phyloP scores from a whole-genome alignment of 2,113 vertebrate genomes.

The Dipodomys ordii region DNA sequence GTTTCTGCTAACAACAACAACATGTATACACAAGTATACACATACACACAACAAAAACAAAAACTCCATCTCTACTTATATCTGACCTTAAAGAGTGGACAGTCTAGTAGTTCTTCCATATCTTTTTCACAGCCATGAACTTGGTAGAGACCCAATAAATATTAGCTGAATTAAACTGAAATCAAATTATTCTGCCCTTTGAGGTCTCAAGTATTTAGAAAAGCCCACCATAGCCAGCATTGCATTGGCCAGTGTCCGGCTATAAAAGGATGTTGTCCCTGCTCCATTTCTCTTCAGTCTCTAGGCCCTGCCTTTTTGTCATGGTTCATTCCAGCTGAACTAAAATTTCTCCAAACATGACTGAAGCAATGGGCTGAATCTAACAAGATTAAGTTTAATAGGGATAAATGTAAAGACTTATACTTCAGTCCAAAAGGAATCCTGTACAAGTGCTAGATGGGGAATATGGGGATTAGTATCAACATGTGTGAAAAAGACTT shows the following conservation, averaged over 20 bases:
- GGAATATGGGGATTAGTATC: slow-evolving; percentile 78
- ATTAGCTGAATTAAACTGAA: slow-evolving; percentile 54
- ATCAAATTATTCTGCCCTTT: slow-evolving; percentile 15
- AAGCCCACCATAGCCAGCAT: not conserved
- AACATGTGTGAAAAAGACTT: slow-evolving; percentile 78
- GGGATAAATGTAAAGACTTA: slow-evolving; percentile 83
- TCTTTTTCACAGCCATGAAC: not conserved
- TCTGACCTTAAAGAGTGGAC: not conserved
- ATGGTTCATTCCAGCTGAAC: slow-evolving; percentile 77
- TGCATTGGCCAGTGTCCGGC: not conserved
- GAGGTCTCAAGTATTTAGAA: slow-evolving; percentile 15
- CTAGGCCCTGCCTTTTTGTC: slow-evolving; percentile 75
- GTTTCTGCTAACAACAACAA: not conserved
- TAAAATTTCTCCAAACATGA: slow-evolving; percentile 69
- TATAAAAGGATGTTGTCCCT: slow-evolving; percentile 49
- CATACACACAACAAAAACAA: not conserved
- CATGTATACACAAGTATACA: not conserved
- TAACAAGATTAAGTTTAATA: slow-evolving; percentile 83
- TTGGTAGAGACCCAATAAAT: slow-evolving; percentile 37
- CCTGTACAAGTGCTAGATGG: slow-evolving; percentile 69
- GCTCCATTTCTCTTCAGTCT: slow-evolving; percentile 31
- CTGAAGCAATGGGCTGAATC: slow-evolving; percentile 78
- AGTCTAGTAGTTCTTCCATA: not conserved
- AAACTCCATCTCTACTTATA: slow-evolving; percentile 7
- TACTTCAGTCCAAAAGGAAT: slow-evolving; percentile 76